Percentiles rank a stretch among this genome's conserved stretches.
Conservation (phyloP, 2,797 vertebrate genomes). For the Fundulus diaphanus region DNA sequence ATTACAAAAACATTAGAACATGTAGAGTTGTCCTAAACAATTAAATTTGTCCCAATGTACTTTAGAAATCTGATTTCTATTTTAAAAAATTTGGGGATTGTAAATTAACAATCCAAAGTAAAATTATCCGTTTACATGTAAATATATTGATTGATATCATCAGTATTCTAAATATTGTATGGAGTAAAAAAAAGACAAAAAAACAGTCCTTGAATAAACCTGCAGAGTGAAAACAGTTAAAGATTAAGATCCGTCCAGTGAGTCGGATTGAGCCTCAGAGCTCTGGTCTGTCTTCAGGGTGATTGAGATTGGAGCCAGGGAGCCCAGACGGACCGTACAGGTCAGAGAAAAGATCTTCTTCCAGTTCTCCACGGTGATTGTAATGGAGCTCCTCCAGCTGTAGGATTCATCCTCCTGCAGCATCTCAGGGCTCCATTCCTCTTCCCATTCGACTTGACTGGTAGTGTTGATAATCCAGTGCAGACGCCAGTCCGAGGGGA, state of each 20-base stretch:
- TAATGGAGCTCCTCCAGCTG: conserved; percentile 33
- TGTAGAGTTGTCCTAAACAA: background rate
- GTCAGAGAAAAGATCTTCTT: conserved; percentile 16
- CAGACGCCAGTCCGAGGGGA: conserved; percentile 22
- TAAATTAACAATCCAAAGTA: background rate
- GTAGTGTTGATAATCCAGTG: conserved; percentile 10
- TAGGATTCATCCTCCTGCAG: conserved; percentile 6
- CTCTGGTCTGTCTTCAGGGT: conserved; percentile 12
- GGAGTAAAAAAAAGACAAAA: background rate
- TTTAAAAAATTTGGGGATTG: background rate
- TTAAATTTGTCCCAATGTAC: background rate
- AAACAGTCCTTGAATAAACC: background rate
- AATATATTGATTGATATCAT: background rate
- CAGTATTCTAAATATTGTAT: background rate
- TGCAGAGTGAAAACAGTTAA: background rate
- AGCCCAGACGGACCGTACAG: conserved; percentile 21
- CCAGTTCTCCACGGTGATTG: background rate
- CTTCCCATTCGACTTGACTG: background rate
- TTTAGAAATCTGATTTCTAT: background rate
- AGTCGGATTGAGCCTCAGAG: background rate
- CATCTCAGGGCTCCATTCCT: background rate
- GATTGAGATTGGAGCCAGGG: conserved; percentile 5
- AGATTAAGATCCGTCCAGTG: background rate
- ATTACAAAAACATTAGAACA: background rate
- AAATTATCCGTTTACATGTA: background rate